Evolutionary conservation across 2,888 invertebrate species (phyloP).

Genomic region (Zonitis immaculata): DNA sequence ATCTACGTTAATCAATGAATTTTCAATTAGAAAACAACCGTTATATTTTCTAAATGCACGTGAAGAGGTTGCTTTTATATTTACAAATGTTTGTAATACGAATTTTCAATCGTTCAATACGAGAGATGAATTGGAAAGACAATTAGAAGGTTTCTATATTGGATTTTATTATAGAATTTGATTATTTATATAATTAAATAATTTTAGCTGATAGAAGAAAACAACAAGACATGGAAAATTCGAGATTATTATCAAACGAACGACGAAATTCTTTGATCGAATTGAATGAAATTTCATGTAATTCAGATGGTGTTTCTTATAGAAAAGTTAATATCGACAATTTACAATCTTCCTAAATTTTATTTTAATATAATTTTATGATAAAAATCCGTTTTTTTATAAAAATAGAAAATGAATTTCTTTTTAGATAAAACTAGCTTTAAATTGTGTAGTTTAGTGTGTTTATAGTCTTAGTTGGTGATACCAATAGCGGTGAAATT

Average conservation of each 20-base stretch:
- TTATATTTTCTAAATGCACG: constrained; percentile 66
- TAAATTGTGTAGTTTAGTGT: background rate
- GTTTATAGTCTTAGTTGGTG: background rate
- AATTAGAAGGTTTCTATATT: constrained; percentile 51
- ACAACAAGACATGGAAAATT: constrained; percentile 9
- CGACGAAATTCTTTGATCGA: constrained; percentile 19
- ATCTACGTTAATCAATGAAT: constrained; percentile 68
- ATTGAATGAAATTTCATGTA: constrained; percentile 14
- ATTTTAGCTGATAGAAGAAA: constrained; percentile 3
- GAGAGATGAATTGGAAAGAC: constrained; percentile 57
- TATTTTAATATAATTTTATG: background rate
- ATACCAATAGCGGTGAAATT: background rate
- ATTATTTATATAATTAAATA: background rate
- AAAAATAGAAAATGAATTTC: background rate
- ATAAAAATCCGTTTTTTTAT: background rate
- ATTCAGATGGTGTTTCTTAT: background rate
- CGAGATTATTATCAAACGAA: constrained; percentile 8
- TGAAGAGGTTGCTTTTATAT: constrained; percentile 62
- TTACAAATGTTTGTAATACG: constrained; percentile 63
- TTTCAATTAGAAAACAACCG: constrained; percentile 65
- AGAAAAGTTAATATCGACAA: constrained; percentile 3
- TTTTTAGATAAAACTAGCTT: background rate
- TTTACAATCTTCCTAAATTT: background rate
- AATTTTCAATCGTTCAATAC: constrained; percentile 58
- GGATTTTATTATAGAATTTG: background rate